Percentiles rank a stretch among this genome's conserved stretches.
Evolutionary conservation across 2,113 vertebrate genomes (phyloP).

Genomic region (Salminus brasiliensis): DNA sequence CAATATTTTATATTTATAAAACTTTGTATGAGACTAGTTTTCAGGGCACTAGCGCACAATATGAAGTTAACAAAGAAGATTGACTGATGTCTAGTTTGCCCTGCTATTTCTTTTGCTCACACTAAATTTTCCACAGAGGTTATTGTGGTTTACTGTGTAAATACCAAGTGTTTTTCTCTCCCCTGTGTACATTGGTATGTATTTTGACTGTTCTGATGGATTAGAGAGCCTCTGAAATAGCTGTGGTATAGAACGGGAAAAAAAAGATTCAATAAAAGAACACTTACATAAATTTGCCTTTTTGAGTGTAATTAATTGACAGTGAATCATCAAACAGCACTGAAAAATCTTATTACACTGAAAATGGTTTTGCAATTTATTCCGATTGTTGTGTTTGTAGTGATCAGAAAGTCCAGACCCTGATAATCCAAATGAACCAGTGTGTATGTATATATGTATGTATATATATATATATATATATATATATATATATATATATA

Average conservation of each 20-base stretch:
- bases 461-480: too few species aligned
- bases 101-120: constrained; percentile 33
- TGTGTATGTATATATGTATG: too few species aligned
- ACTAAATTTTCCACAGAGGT: constrained; percentile 29
- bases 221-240: constrained; percentile 58
- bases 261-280: constrained; percentile 66
- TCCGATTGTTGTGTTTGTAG: too few species aligned
- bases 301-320: neutral
- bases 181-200: constrained; percentile 56
- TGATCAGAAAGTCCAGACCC: too few species aligned
- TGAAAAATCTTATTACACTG: too few species aligned
- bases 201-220: constrained; percentile 62
- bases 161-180: constrained; percentile 45
- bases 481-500: too few species aligned
- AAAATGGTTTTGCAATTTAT: too few species aligned
- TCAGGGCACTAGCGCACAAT: constrained; percentile 59
- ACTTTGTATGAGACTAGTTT: constrained; percentile 62
- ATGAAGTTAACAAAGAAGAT: constrained; percentile 59
- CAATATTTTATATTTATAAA: constrained; percentile 62
- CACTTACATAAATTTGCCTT: constrained; percentile 38
- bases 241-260: constrained; percentile 63
- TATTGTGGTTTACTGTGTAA: constrained; percentile 55
- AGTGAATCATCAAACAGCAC: too few species aligned
- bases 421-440: too few species aligned
- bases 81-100: constrained; percentile 56